Percentiles rank a stretch among this genome's conserved stretches.
Evolutionary conservation across 1,140 invertebrate genomes (phyloP).

Genomic region (Aphelinus certus): DNA sequence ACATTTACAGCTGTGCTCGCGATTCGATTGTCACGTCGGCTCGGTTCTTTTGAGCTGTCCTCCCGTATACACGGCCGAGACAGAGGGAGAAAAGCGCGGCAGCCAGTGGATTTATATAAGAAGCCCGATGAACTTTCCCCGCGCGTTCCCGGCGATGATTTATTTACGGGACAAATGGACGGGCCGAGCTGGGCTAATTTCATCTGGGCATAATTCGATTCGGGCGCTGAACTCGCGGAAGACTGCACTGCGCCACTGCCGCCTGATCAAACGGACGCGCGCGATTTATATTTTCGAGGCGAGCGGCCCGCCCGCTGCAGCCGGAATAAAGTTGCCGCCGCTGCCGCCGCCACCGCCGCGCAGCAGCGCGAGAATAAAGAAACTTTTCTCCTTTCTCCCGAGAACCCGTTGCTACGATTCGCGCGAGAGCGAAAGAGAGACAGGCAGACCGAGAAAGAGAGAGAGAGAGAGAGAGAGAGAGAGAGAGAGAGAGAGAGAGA

Average conservation of each 20-base stretch:
- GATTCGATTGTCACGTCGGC: conserved; percentile 28
- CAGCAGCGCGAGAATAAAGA: background rate
- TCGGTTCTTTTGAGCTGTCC: conserved; percentile 14
- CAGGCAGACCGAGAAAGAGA: background rate
- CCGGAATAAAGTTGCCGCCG: no score
- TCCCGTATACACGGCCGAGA: background rate
- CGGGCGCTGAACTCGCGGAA: no score
- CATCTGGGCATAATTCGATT: conserved; percentile 27
- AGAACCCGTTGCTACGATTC: background rate
- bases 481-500: background rate
- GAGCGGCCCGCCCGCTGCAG: no score
- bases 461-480: background rate
- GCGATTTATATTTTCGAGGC: conserved; percentile 2
- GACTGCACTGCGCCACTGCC: background rate
- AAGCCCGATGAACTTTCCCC: conserved; percentile 22
- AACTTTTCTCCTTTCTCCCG: background rate
- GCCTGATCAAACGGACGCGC: background rate
- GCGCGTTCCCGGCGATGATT: conserved; percentile 13
- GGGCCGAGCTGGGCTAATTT: conserved; percentile 18
- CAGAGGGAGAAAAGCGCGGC: background rate
- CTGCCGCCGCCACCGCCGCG: no score
- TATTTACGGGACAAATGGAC: conserved; percentile 32
- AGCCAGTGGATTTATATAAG: conserved; percentile 17
- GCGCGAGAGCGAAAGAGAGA: background rate
- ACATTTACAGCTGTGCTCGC: conserved; percentile 22